Percentiles rank a stretch among this genome's conserved stretches.
phyloP scores from a whole-genome alignment of 2,113 vertebrate species.

The Girardinichthys multiradiatus region DNA sequence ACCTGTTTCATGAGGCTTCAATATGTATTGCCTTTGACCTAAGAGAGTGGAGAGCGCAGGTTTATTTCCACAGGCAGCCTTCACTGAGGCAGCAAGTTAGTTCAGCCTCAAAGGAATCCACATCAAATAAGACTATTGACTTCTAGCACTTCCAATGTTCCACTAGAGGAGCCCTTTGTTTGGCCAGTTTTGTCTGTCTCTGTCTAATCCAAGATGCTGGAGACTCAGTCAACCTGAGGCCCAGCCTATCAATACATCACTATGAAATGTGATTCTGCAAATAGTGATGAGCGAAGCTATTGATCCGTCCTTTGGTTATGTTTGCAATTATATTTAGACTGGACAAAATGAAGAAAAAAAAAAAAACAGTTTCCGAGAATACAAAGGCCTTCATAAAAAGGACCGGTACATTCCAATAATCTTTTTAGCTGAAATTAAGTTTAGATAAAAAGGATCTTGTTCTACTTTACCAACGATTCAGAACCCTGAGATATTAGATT shows the following conservation, averaged over 20 bases:
- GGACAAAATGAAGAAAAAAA: constrained; percentile 3
- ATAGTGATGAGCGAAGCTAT: neutral
- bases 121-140: constrained; percentile 70
- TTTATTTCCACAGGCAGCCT: constrained; percentile 46
- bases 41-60: constrained; percentile 16
- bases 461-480: neutral
- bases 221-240: constrained; percentile 28
- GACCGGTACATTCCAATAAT: neutral
- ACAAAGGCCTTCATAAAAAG: neutral
- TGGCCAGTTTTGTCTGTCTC: constrained; percentile 47
- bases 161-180: constrained; percentile 53
- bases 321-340: constrained; percentile 15
- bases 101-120: constrained; percentile 61
- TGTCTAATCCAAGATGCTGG: constrained; percentile 24
- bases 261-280: constrained; percentile 17
- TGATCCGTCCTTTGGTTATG: constrained; percentile 16
- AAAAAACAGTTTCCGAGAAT: neutral
- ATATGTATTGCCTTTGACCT: constrained; percentile 57
- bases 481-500: neutral
- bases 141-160: constrained; percentile 40
- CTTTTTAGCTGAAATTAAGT: neutral
- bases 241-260: constrained; percentile 3
- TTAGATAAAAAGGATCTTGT: neutral
- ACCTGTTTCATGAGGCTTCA: constrained; percentile 52
- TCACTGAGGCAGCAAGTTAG: constrained; percentile 39